phyloP scores from a whole-genome alignment of 2,113 vertebrate species.

The Callocephalon fimbriatum region DNA sequence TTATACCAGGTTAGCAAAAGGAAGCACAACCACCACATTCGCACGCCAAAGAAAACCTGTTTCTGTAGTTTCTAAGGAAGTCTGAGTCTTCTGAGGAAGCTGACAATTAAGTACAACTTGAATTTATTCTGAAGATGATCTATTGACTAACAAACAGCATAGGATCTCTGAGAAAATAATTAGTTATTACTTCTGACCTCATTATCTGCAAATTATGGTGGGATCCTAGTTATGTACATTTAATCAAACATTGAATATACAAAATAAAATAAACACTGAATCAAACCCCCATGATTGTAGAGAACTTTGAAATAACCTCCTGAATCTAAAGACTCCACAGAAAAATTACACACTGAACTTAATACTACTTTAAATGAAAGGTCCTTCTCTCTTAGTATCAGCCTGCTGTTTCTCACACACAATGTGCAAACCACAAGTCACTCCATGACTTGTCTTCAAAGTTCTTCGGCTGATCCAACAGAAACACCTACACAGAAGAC shows the following conservation, averaged over 20 bases:
- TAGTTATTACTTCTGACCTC: neutral
- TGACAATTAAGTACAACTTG: neutral
- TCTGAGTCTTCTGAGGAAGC: neutral
- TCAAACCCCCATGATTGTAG: fast-evolving
- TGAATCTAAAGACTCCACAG: neutral
- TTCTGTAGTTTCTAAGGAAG: neutral
- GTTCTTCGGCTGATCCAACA: neutral
- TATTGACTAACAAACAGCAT: neutral
- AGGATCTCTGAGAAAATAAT: neutral
- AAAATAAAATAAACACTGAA: neutral
- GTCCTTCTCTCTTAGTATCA: neutral
- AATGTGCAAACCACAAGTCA: neutral
- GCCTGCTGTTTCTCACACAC: neutral
- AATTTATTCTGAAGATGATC: neutral
- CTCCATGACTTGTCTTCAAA: neutral
- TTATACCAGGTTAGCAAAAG: neutral
- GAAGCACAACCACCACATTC: neutral
- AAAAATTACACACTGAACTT: neutral
- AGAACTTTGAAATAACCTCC: neutral
- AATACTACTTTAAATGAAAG: neutral
- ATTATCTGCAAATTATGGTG: neutral
- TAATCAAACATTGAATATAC: too few species aligned
- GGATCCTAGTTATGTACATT: neutral
- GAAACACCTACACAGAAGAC: slow-evolving; percentile 2
- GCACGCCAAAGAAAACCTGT: fast-evolving